Conservation (phyloP, 2,797 vertebrate genomes). For the Valencia hispanica region DNA sequence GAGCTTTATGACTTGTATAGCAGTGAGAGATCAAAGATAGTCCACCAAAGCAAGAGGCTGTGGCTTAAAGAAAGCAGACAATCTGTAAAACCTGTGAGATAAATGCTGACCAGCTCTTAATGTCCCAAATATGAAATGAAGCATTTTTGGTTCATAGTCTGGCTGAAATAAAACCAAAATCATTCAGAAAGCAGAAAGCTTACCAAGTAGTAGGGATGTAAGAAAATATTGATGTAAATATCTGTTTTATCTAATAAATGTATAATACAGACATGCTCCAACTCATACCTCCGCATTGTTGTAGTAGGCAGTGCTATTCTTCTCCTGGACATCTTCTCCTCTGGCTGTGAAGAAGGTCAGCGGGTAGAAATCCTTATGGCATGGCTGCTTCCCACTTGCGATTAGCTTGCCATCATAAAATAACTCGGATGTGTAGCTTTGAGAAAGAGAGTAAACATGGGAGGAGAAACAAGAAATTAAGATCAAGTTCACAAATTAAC, state of each 20-base stretch:
- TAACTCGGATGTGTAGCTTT: conserved; percentile 97
- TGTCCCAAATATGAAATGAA: not conserved
- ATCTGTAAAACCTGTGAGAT: not conserved
- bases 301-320: conserved; percentile 99
- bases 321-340: conserved; percentile 98
- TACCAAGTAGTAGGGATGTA: not conserved
- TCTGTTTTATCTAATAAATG: not conserved
- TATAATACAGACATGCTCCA: too few species aligned
- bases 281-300: conserved; percentile 95
- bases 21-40: conserved; percentile 1
- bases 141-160: not conserved
- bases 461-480: not conserved
- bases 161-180: not conserved
- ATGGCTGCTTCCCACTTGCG: conserved; percentile 98
- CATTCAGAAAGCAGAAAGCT: not conserved
- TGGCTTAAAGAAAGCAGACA: not conserved
- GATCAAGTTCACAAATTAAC: not conserved
- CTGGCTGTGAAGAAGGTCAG: conserved; percentile 98
- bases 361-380: conserved; percentile 98
- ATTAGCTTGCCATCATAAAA: conserved; percentile 99
- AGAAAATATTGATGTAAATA: not conserved
- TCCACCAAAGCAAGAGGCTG: not conserved
- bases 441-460: not conserved
- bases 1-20: conserved; percentile 6
- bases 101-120: not conserved